phyloP scores from a whole-genome alignment of 1,140 invertebrate genomes.

The Conus betulinus region DNA sequence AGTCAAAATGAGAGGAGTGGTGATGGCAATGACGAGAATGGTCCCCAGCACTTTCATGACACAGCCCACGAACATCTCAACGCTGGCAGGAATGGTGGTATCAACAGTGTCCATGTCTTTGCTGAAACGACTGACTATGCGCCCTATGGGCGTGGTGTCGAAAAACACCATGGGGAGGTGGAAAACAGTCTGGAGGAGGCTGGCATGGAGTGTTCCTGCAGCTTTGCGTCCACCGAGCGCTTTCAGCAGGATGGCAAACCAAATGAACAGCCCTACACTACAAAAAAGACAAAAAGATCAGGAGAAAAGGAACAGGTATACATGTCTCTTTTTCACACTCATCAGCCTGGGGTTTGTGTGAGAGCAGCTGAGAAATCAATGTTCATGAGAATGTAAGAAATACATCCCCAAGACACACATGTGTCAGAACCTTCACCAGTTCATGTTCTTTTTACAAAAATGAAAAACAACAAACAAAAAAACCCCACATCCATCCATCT shows the following conservation, averaged over 20 bases:
- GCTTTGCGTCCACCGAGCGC: constrained; percentile 78
- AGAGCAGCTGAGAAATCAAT: background rate
- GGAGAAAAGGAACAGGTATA: background rate
- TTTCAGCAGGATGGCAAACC: constrained; percentile 84
- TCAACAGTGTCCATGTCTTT: constrained; percentile 79
- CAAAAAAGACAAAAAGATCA: constrained; percentile 3
- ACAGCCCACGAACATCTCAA: constrained; percentile 70
- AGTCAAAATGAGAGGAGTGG: constrained; percentile 89
- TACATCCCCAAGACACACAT: too few relatives aligned
- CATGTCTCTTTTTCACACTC: too few relatives aligned
- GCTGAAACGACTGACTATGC: constrained; percentile 75
- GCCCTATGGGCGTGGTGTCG: constrained; percentile 63
- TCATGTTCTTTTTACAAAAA: too few relatives aligned
- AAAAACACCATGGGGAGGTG: constrained; percentile 63
- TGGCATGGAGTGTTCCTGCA: constrained; percentile 83
- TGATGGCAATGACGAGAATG: constrained; percentile 91
- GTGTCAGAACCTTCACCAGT: too few relatives aligned
- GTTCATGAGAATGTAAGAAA: too few relatives aligned
- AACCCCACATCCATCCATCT: too few relatives aligned
- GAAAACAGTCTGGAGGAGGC: constrained; percentile 81
- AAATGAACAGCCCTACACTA: constrained; percentile 49
- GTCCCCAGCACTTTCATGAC: constrained; percentile 88
- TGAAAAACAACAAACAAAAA: too few relatives aligned
- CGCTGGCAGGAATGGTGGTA: constrained; percentile 63
- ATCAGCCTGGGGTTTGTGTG: too few relatives aligned